Evolutionary conservation across 2,888 invertebrate genomes (phyloP).

Genomic region (Hermaeophaga mercurialis): DNA sequence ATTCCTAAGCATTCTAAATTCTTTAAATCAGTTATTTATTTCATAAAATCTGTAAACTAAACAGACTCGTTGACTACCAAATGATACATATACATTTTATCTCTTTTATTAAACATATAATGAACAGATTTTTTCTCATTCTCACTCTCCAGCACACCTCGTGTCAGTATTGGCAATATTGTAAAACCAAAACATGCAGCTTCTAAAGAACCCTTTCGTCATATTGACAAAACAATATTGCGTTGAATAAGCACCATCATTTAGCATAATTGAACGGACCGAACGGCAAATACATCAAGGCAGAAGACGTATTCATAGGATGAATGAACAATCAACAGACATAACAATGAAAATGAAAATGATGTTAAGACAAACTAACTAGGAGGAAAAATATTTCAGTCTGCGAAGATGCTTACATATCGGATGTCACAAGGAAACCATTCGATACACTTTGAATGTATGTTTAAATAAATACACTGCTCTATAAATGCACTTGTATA

Average conservation of each 20-base stretch:
- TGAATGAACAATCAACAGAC: neutral
- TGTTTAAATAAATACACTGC: conserved; percentile 21
- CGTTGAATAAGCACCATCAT: conserved; percentile 12
- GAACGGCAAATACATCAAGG: conserved; percentile 10
- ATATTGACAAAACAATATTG: conserved; percentile 7
- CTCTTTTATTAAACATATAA: neutral
- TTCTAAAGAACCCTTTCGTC: conserved; percentile 4
- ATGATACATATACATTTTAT: too few species aligned
- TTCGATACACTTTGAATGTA: conserved; percentile 29
- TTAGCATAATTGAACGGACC: conserved; percentile 10
- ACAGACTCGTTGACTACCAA: too few species aligned
- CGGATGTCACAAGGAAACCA: conserved; percentile 26
- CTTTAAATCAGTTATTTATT: too few species aligned
- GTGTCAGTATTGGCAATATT: neutral
- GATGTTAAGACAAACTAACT: conserved; percentile 27
- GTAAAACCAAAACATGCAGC: neutral
- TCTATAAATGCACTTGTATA: too few species aligned
- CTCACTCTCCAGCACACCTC: neutral
- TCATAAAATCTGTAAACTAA: too few species aligned
- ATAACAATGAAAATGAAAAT: conserved; percentile 26
- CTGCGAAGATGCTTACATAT: conserved; percentile 28
- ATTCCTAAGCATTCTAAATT: too few species aligned
- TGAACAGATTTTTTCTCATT: neutral
- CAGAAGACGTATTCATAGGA: conserved; percentile 9
- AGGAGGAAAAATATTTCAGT: conserved; percentile 30